These are phyloP conservation scores for Thecophora atra DNA, from an alignment of 2,888 invertebrate genomes.

Conservation along the genomic window DNA sequence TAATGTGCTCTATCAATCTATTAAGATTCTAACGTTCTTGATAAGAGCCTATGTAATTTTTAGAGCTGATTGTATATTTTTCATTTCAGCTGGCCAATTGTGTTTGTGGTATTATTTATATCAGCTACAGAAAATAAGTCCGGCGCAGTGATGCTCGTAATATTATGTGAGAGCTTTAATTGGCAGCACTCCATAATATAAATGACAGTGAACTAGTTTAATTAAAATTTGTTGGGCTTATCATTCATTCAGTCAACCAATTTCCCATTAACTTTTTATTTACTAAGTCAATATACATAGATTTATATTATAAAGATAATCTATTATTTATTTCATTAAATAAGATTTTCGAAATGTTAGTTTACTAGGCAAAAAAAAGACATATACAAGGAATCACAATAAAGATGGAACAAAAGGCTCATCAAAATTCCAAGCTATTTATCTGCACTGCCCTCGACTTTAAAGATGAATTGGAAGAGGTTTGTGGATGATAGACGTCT, in stretches of 20 bases:
- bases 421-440: slow-evolving; percentile 75
- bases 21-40: too few species aligned
- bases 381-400: slow-evolving; percentile 19
- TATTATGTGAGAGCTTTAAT: too few species aligned
- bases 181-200: slow-evolving; percentile 20
- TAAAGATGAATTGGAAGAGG: slow-evolving; percentile 92
- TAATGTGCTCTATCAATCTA: too few species aligned
- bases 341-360: slow-evolving; percentile 23
- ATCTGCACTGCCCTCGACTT: slow-evolving; percentile 84
- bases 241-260: slow-evolving; percentile 38
- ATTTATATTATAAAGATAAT: slow-evolving; percentile 40
- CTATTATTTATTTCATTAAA: slow-evolving; percentile 38
- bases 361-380: slow-evolving; percentile 16
- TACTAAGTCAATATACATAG: slow-evolving; percentile 41
- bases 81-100: too few species aligned
- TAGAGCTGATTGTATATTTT: too few species aligned
- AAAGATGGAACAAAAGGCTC: slow-evolving; percentile 61
- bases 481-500: slow-evolving; percentile 61
- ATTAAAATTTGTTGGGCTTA: slow-evolving; percentile 43
- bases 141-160: too few species aligned
- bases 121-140: too few species aligned
- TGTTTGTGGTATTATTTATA: too few species aligned
- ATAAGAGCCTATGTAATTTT: too few species aligned
- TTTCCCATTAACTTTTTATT: slow-evolving; percentile 39
- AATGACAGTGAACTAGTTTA: slow-evolving; percentile 41